phyloP scores from a whole-genome alignment of 2,113 vertebrate genomes.

The Phaethon lepturus region DNA sequence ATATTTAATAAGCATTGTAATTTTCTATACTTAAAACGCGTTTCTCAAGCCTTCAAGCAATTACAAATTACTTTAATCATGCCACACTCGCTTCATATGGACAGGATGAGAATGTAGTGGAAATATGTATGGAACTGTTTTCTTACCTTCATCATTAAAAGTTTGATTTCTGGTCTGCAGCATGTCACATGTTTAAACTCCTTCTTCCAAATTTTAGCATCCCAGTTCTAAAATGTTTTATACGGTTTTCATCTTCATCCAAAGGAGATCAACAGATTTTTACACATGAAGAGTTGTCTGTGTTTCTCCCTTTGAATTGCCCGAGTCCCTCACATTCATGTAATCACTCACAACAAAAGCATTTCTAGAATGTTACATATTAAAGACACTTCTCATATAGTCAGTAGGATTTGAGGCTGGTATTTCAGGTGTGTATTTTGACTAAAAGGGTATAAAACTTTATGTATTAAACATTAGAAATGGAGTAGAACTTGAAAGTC shows the following conservation, averaged over 20 bases:
- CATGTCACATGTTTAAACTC: not conserved
- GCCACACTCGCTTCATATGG: not conserved
- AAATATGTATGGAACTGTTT: not conserved
- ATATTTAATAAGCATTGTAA: not conserved
- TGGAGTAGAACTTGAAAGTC: not conserved
- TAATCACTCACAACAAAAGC: not conserved
- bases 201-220: not conserved
- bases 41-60: not conserved
- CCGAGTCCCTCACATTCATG: not conserved
- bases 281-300: not conserved
- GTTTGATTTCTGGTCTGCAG: not conserved
- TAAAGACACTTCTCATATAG: not conserved
- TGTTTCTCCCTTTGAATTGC: not conserved
- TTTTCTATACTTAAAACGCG: not conserved
- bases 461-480: slow-evolving; percentile 1
- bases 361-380: not conserved
- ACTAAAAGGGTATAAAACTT: not conserved
- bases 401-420: not conserved
- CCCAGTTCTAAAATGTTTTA: not conserved
- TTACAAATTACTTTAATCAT: not conserved
- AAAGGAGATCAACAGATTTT: not conserved
- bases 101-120: not conserved
- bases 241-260: not conserved
- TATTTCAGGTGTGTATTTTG: not conserved
- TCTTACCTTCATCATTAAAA: not conserved